Evolutionary conservation across 2,888 invertebrate species (phyloP), one percentile per base, ranked within the genome.

Genomic region (Beris chalybata): DNA sequence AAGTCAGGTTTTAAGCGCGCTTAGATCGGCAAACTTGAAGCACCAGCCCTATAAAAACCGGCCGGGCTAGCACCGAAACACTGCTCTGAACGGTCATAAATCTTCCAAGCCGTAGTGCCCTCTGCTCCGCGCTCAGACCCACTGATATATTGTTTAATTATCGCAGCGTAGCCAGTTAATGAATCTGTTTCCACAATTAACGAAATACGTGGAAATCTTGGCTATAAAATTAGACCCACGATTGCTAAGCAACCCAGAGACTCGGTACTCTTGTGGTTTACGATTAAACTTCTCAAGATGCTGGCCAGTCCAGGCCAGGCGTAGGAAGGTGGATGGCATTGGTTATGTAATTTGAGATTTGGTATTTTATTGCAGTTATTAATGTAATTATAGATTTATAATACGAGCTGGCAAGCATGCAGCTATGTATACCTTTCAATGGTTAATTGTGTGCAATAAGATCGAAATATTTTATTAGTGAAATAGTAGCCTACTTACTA

Each of bases 31-130:
- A 43, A 53, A 15, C 53, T 63, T 44, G 6, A n/a, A 13, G 45
- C 44, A 22, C 22, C 22, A 1, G 22, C 22, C 22, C 22, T 22
- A 22, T 32, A 22, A 64, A 53, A 64, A 64, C 52, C 53, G 9
- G n/a, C 44, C 22, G 12, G 29, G 13, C 13, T 15, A 54, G 54
- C 13, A 64, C 64, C 54, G 48, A 65, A 65, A 55, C 64, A 56
- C 64, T 31, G 15, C 55, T 47, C 32, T 65, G 56, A 65, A 55
- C 48, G 64, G 56, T 65, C 64, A 53, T 65, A 65, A 56, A 65
- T 65, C 64, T 65, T 55, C 12, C 13, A 11, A 22, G 38, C 5
- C 38, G 29, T 52, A 44, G 13, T 30, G 48, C 4, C 11, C 52
- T 52, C 29, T 22, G 12, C 38, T 13, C 15, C 56, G 29, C 31